These are phyloP conservation scores for Diabrotica balteata DNA, from an alignment of 2,888 invertebrate genomes.

Conservation along the genomic window DNA sequence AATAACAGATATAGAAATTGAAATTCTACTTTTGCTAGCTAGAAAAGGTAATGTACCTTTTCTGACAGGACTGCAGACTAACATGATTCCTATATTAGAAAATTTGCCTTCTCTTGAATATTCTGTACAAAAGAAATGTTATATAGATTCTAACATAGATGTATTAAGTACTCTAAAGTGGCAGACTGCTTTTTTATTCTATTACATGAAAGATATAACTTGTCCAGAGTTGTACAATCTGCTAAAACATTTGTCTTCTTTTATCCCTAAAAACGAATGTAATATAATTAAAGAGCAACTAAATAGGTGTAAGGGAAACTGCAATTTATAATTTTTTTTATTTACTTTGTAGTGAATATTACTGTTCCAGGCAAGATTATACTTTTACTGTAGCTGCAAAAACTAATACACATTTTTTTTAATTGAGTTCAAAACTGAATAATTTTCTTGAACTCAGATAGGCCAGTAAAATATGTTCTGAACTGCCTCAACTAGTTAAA, in stretches of 20 bases:
- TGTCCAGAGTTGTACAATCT: conserved; percentile 4
- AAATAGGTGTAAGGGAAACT: neutral
- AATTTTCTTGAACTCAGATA: too few relatives aligned
- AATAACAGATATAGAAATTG: conserved; percentile 64
- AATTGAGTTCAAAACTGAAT: too few relatives aligned
- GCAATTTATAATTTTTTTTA: neutral
- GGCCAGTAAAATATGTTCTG: too few relatives aligned
- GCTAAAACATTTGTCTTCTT: neutral
- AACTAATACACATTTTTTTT: too few relatives aligned
- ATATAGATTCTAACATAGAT: conserved; percentile 31
- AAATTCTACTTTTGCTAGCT: conserved; percentile 67
- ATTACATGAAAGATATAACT: conserved; percentile 17
- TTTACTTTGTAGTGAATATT: neutral
- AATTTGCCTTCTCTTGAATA: conserved; percentile 36
- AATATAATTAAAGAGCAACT: conserved; percentile 14
- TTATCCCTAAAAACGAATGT: conserved; percentile 12
- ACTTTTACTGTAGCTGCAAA: too few relatives aligned
- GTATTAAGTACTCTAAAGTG: conserved; percentile 22
- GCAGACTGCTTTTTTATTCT: conserved; percentile 42
- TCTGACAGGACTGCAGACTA: conserved; percentile 61
- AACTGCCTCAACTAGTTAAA: too few relatives aligned
- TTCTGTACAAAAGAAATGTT: conserved; percentile 22
- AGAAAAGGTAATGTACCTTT: conserved; percentile 65
- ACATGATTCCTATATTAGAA: conserved; percentile 61
- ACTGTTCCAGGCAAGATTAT: too few relatives aligned